Evolutionary conservation across 2,888 invertebrate genomes (phyloP), one percentile per base, ranked within the genome.

Genomic region (Andrena flavipes): DNA sequence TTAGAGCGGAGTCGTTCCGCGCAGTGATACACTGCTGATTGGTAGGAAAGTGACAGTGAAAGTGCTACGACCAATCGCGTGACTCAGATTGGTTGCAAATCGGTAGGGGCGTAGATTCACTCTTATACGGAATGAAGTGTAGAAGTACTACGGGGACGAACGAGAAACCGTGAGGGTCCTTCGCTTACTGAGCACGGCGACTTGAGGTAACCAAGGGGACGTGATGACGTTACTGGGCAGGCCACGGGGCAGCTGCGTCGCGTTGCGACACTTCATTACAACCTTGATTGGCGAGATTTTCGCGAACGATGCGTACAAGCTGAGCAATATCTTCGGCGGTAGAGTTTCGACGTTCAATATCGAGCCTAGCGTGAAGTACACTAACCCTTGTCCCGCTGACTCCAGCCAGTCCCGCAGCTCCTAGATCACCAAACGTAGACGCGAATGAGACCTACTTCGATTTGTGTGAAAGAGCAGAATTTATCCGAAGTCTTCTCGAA

Each of bases 301-400:
- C 2, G 56, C 74, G 23, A 92, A 88, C 0, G 90, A 88, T 8
- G 75, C 59, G 71, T 90, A 91, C 0, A 92, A 59, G 16, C 26
- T 33, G 8, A 84, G 78, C 76, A 90, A 8, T 51, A 64, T 90
- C 2, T 89, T 86, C 29, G 59, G 49, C 0, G 91, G 89, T 8
- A 92, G 68, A 0, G 89, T 84, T 54, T 91, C 91, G 23, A 91
- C 87, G 13, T 83, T 84, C 0, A 92, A 3, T 84, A 92, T 84
- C 5, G 92, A 91, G 30, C 93, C 93, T 1, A 93, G 86, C 6
- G 90, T 85, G 72, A 93, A 87, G 51, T 91, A 92, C 6, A 93
- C 84, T 4, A 92, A 88, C 2, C 93, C 93, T 1, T 88, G 75
- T 0, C 75, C 60, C 20, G 92, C 90, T 0, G 83, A 82, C 29